Evolutionary conservation across 1,140 invertebrate species (phyloP).

Genomic region (Melipona quadrifasciata): DNA sequence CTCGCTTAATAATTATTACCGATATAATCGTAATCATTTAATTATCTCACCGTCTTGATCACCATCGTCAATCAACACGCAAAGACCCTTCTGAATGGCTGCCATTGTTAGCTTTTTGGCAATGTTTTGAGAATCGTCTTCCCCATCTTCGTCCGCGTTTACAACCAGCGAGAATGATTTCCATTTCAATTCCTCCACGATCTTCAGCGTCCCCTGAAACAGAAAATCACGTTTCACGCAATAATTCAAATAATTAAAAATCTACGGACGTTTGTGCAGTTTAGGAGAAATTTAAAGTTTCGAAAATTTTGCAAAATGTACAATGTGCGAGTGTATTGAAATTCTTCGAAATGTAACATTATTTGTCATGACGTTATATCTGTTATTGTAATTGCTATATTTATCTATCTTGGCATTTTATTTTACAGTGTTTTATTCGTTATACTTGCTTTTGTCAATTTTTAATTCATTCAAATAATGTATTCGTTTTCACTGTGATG

Average conservation of each 20-base stretch:
- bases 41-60: constrained; percentile 63
- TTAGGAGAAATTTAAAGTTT: too few species aligned
- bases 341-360: too few species aligned
- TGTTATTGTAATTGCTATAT: too few species aligned
- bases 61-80: constrained; percentile 74
- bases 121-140: constrained; percentile 75
- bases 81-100: constrained; percentile 71
- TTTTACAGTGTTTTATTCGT: too few species aligned
- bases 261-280: too few species aligned
- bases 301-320: too few species aligned
- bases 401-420: too few species aligned
- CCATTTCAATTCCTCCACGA: constrained; percentile 74
- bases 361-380: too few species aligned
- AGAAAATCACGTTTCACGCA: neutral
- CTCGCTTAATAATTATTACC: neutral
- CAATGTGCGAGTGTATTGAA: too few species aligned
- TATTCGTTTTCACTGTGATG: too few species aligned
- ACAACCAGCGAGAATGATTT: constrained; percentile 76
- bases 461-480: too few species aligned
- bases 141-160: constrained; percentile 62
- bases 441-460: too few species aligned
- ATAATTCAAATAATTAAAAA: neutral
- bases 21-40: neutral
- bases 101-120: constrained; percentile 74
- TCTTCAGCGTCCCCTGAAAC: constrained; percentile 69